Base-by-base conservation (phyloP, 37 sponge, comb jelly and placozoan genomes). In the Petrosia ficiformis region DNA sequence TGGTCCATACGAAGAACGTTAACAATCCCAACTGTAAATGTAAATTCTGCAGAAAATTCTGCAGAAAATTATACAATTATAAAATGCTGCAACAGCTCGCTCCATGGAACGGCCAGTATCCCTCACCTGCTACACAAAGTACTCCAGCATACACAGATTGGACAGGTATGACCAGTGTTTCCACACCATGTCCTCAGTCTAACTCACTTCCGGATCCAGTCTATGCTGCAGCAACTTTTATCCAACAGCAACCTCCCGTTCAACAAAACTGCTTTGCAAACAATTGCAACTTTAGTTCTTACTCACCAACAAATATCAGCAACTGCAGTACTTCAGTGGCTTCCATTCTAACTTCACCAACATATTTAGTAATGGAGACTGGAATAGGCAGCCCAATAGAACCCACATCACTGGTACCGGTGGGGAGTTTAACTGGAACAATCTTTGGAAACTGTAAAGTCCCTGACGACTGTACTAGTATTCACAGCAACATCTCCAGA, bases 21-120 rank as follows among this genome's bases (percentile, higher is more conserved):
- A 93, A 99, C 68, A 85, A 89, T 61, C 99, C 99, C 52, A 94
- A 99, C 80, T 99, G 96, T 94, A 99, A 99, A 61, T 99, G 96
- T 83, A 89, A 96, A 66, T 96, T 96, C 8, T 90, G 87, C 72
- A 87, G 96, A 59, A 99, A 99, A 86, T 82, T 82, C 83, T 83
- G 66, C 44, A 71, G 73, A 42, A 78, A 83, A 40, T 21, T 25
- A n/a, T 29, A 29, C 44, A 42, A 74, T 30, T 24, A 79, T 21
- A 44, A 54, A 60, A 76, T 88, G 32, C 73, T 72, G 56, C 38
- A 78, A 44, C 74, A 77, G 33, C 73, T 16, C 72, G 3, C 3
- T 19, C 82, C 3, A 71, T 71, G 48, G 48, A 11, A 41, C 33
- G 37, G 54, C 11, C 72, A 39, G 6, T 6, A n/a, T n/a, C 26